Percentiles rank a stretch among this genome's conserved stretches.
Conservation (phyloP, 1,140 invertebrate genomes). For the Ooceraea biroi region DNA sequence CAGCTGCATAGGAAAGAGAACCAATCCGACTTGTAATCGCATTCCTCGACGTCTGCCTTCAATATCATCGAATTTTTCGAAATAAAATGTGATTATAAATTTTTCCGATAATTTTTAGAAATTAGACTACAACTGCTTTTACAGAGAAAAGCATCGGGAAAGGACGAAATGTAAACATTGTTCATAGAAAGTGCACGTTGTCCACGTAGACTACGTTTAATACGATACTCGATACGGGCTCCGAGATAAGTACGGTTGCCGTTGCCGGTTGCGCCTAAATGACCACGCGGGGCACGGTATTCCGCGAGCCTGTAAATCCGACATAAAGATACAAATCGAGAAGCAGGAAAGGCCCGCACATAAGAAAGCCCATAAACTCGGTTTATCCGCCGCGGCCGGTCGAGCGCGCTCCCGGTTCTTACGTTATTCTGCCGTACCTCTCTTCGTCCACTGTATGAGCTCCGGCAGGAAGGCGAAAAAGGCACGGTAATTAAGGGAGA, state of each 20-base stretch:
- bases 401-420: conserved; percentile 45
- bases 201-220: conserved; percentile 23
- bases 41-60: too few relatives aligned
- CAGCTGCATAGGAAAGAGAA: too few relatives aligned
- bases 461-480: conserved; percentile 74
- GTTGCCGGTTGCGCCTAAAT: conserved; percentile 35
- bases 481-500: conserved; percentile 80
- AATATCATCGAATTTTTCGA: neutral
- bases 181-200: neutral
- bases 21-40: neutral
- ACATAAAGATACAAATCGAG: conserved; percentile 72
- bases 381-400: conserved; percentile 57
- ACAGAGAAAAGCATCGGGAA: neutral
- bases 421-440: neutral
- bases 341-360: conserved; percentile 60
- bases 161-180: neutral
- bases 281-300: conserved; percentile 45
- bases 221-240: conserved; percentile 12
- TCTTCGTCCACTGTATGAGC: conserved; percentile 3
- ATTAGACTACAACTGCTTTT: neutral
- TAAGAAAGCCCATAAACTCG: conserved; percentile 69
- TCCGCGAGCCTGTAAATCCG: conserved; percentile 74
- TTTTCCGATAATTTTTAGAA: neutral
- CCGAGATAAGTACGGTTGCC: conserved; percentile 27
- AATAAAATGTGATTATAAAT: neutral